These are phyloP conservation scores for Coregonus ussuriensis DNA, from an alignment of 2,797 vertebrate species.

Conservation along the genomic window DNA sequence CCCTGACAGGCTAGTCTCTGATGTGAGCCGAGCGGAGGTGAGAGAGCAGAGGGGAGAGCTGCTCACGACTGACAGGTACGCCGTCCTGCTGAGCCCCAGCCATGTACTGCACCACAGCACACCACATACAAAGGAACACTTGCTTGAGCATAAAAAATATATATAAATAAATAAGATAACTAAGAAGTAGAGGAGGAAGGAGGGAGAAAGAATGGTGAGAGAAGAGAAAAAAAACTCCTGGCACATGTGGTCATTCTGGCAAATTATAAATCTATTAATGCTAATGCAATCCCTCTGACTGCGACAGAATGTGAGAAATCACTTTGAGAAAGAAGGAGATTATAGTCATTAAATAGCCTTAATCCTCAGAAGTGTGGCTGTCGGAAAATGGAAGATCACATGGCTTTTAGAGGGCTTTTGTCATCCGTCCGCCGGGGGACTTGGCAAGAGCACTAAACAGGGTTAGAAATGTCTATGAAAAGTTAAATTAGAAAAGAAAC, in stretches of 20 bases:
- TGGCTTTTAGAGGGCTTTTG: constrained; percentile 87
- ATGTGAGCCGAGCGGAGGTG: constrained; percentile 48
- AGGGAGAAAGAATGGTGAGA: constrained; percentile 25
- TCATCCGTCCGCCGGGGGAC: constrained; percentile 79
- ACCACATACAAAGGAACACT: constrained; percentile 51
- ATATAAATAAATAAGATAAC: constrained; percentile 2
- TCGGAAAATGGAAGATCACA: constrained; percentile 87
- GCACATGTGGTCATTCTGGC: constrained; percentile 62
- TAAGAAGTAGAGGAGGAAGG: constrained; percentile 24
- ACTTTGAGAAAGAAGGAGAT: constrained; percentile 84
- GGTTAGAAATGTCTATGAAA: constrained; percentile 83
- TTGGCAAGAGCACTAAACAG: constrained; percentile 82
- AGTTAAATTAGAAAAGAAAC: constrained; percentile 85
- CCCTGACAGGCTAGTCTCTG: constrained; percentile 55
- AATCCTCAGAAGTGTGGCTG: constrained; percentile 92
- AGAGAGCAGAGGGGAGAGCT: constrained; percentile 19
- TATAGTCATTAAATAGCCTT: constrained; percentile 94
- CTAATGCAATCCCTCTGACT: constrained; percentile 78
- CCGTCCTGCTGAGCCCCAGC: constrained; percentile 39
- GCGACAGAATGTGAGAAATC: constrained; percentile 80
- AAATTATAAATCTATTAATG: constrained; percentile 66
- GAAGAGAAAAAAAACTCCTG: constrained; percentile 26
- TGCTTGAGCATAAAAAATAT: constrained; percentile 32
- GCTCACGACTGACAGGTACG: constrained; percentile 51
- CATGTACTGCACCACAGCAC: constrained; percentile 32